Base-by-base conservation (phyloP, 2,888 invertebrate genomes). In the Eulithis testata region DNA sequence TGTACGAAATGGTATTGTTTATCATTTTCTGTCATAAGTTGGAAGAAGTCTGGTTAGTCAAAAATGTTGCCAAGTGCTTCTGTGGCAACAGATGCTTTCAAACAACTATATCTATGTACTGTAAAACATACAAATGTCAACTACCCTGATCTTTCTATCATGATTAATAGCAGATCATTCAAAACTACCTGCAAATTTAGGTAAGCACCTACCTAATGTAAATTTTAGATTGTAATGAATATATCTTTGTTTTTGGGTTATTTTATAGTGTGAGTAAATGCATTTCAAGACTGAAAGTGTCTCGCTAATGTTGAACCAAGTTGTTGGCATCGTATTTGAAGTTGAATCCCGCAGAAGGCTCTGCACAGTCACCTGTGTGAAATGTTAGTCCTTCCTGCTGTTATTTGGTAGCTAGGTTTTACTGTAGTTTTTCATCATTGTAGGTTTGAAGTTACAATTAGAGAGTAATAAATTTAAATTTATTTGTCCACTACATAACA, bases 281-380 rank as follows among this genome's bases (percentile, higher is more conserved):
- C 73, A 72, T 76, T 74, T 76, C 69, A 73, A 70, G 72, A 76
- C 76, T 75, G 72, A 75, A 75, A 78, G 74, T 72, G 74, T 74
- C 75, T 74, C 74, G 74, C 79, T 80, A 76, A 85, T 82, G 82
- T 79, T 76, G 76, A 75, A 73, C 68, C 82, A 84, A 82, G 77
- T 76, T 73, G 73, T 78, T 75, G 76, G 73, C 74, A 74, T 74
- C 72, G 70, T 76, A 77, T 75, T 73, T 78, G 77, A 81, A 80
- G 76, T 80, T 78, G 77, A 79, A 80, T 80, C 69, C 74, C 76
- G 71, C 75, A 74, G 80, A 77, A 76, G 66, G 70, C 68, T 73
- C 74, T 76, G 73, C 75, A 74, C 77, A 73, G 77, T 75, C 70
- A 62, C 65, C 73, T 79, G 72, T 79, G 73, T 79, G 82, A 83